Evolutionary conservation across 1,140 invertebrate genomes (phyloP).

Genomic region (Magallana angulata): DNA sequence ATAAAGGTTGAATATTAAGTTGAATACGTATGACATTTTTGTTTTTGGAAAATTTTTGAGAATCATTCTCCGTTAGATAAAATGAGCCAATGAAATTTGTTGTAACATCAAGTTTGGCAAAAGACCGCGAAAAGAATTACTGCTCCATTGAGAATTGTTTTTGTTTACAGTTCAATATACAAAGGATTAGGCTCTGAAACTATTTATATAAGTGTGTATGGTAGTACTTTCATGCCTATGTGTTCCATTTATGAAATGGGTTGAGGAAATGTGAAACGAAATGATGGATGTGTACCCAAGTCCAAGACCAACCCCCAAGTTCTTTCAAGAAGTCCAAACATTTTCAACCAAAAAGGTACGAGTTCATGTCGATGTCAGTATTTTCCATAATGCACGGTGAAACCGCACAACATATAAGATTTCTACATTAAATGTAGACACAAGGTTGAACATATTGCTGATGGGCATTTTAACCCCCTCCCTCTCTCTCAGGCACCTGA

Average conservation of each 20-base stretch:
- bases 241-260: constrained; percentile 5
- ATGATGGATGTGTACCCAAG: constrained; percentile 66
- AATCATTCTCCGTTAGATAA: neutral
- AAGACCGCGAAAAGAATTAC: constrained; percentile 54
- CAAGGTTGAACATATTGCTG: too few species aligned
- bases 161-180: constrained; percentile 30
- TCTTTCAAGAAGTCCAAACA: constrained; percentile 76
- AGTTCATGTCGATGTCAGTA: too few species aligned
- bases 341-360: constrained; percentile 80
- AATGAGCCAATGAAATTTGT: neutral
- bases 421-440: too few species aligned
- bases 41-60: neutral
- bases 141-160: constrained; percentile 18
- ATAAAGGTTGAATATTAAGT: neutral
- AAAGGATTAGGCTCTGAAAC: neutral
- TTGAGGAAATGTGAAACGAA: constrained; percentile 40
- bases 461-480: too few species aligned
- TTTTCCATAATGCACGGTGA: too few species aligned
- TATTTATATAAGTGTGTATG: neutral
- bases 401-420: too few species aligned
- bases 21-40: neutral
- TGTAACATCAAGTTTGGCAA: constrained; percentile 31
- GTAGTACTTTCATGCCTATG: neutral
- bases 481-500: too few species aligned
- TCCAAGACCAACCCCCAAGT: constrained; percentile 78